A percentile compares a stretch with the other conserved stretches of the same genome.
Conservation (phyloP, 2,888 invertebrate genomes). For the Epinotia bilunana region DNA sequence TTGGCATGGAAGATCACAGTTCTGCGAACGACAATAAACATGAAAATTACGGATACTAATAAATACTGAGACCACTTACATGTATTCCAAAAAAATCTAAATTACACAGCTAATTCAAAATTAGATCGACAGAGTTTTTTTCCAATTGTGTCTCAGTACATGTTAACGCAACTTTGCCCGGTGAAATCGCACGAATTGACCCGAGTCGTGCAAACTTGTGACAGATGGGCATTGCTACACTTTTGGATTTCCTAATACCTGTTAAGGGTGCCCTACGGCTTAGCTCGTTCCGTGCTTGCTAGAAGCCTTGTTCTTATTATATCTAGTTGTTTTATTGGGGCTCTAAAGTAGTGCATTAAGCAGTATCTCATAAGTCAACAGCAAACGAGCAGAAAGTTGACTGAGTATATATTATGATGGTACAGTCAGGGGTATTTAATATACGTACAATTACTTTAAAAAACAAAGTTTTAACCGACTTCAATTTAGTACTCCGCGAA, state of each 20-base stretch:
- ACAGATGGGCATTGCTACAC: constrained; percentile 3
- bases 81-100: too few species aligned
- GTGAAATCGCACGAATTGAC: neutral
- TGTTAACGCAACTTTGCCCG: neutral
- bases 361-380: too few species aligned
- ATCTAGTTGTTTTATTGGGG: neutral
- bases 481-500: too few species aligned
- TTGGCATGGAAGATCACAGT: neutral
- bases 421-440: too few species aligned
- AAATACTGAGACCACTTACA: too few species aligned
- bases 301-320: neutral
- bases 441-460: too few species aligned
- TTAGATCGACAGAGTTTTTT: neutral
- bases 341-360: neutral
- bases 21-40: too few species aligned
- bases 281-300: neutral
- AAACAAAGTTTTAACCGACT: too few species aligned
- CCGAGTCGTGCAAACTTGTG: neutral
- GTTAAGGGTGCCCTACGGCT: neutral
- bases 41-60: too few species aligned
- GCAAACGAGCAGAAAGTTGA: too few species aligned
- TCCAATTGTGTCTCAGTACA: neutral
- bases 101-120: too few species aligned
- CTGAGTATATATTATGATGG: too few species aligned
- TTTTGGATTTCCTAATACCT: neutral